Evolutionary conservation across 30 jellyfish, hydroid and myxozoan species (phyloP).

Genomic region (Aurelia sp.): DNA sequence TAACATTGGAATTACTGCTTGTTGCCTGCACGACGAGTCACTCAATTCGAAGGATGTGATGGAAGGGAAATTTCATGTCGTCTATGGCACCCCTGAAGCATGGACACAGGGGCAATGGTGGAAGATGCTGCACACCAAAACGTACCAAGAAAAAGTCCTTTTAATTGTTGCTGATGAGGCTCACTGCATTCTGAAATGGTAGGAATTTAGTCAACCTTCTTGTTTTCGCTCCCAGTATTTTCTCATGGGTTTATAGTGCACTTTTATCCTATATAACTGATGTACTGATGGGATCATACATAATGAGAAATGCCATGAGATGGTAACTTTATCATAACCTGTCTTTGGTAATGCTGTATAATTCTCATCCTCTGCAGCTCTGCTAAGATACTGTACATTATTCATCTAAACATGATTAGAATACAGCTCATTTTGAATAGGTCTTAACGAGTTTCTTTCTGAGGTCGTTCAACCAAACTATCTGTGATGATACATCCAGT

Average conservation of each 20-base stretch:
- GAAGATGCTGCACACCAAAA: slow-evolving; percentile 22
- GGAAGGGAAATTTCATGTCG: not conserved
- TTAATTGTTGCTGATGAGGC: slow-evolving; percentile 60
- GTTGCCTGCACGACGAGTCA: slow-evolving; percentile 27
- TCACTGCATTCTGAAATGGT: slow-evolving; percentile 41
- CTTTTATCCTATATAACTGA: too few species aligned
- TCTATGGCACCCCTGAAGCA: slow-evolving; percentile 23
- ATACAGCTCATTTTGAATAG: not conserved
- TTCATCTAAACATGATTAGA: not conserved
- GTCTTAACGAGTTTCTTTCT: not conserved
- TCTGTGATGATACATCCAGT: not conserved
- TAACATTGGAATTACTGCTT: not conserved
- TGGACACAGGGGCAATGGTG: slow-evolving; percentile 31
- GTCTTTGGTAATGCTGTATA: too few species aligned
- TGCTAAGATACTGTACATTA: too few species aligned
- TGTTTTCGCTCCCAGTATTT: too few species aligned
- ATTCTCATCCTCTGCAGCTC: not conserved
- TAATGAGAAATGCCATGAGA: too few species aligned
- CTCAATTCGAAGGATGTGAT: not conserved
- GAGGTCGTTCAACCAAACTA: not conserved
- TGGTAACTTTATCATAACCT: too few species aligned
- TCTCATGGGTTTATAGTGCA: too few species aligned
- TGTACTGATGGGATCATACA: too few species aligned
- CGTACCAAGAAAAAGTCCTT: slow-evolving; percentile 22
- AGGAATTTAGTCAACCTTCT: not conserved